These are phyloP conservation scores for Scarus forsteni DNA, from an alignment of 2,797 vertebrate genomes.

Conservation along the genomic window DNA sequence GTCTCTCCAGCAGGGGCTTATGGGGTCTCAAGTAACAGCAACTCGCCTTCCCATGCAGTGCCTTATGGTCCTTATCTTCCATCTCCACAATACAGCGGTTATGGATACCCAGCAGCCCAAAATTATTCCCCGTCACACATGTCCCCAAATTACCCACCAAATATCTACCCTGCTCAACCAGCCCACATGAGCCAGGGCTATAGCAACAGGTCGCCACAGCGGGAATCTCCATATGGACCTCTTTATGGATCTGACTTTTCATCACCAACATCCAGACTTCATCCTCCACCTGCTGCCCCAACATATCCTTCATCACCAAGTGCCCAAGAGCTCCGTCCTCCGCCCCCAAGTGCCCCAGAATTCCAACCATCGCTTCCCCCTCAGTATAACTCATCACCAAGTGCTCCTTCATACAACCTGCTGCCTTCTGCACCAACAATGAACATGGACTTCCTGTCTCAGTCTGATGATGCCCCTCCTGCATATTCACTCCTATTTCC, in stretches of 20 bases:
- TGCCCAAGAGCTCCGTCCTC: constrained; percentile 33
- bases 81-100: constrained; percentile 29
- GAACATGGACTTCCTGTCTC: constrained; percentile 66
- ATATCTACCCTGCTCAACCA: constrained; percentile 22
- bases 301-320: constrained; percentile 27
- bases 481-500: constrained; percentile 70
- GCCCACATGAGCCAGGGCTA: constrained; percentile 22
- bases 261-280: constrained; percentile 43
- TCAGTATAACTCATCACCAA: constrained; percentile 1
- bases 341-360: background rate
- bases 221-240: constrained; percentile 36
- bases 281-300: constrained; percentile 53
- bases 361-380: background rate
- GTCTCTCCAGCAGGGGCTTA: constrained; percentile 10
- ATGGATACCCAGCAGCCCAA: constrained; percentile 39
- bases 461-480: constrained; percentile 65
- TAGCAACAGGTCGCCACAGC: constrained; percentile 39
- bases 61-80: constrained; percentile 26
- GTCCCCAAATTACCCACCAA: constrained; percentile 31
- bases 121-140: constrained; percentile 38
- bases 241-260: constrained; percentile 57
- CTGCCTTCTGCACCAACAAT: constrained; percentile 47
- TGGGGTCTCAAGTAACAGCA: constrained; percentile 32
- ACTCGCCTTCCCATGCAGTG: constrained; percentile 38
- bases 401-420: constrained; percentile 31